These are phyloP conservation scores for Drosophila niveifrons DNA, from an alignment of 2,888 invertebrate species.

Conservation along the genomic window DNA sequence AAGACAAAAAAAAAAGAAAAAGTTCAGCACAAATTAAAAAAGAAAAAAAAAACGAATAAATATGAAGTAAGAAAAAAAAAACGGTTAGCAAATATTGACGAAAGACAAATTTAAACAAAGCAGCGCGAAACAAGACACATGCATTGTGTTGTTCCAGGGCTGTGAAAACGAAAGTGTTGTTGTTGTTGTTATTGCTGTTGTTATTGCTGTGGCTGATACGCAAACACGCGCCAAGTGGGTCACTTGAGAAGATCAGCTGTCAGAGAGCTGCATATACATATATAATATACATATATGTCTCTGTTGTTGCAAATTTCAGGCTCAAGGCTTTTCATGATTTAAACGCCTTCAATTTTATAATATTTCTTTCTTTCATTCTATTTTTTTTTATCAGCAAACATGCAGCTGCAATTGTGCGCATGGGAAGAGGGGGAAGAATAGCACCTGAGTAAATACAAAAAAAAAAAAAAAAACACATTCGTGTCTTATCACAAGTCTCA, in stretches of 20 bases:
- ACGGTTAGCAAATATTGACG: constrained; percentile 69
- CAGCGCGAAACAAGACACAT: constrained; percentile 60
- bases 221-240: constrained; percentile 74
- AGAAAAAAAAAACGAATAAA: constrained; percentile 17
- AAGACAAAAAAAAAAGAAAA: constrained; percentile 5
- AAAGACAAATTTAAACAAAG: constrained; percentile 70
- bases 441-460: constrained; percentile 64
- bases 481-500: constrained; percentile 66
- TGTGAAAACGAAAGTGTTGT: constrained; percentile 78
- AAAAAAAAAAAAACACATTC: background rate
- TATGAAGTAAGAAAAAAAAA: constrained; percentile 25
- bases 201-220: constrained; percentile 53
- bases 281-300: constrained; percentile 11
- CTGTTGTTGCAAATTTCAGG: constrained; percentile 61
- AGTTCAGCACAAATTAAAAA: constrained; percentile 15
- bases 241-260: constrained; percentile 81
- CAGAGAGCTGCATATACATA: constrained; percentile 32
- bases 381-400: constrained; percentile 46
- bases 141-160: constrained; percentile 70
- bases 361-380: constrained; percentile 7
- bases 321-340: constrained; percentile 64
- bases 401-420: constrained; percentile 58
- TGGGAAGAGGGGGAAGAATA: background rate
- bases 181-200: constrained; percentile 43
- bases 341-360: constrained; percentile 19